Evolutionary conservation across 2,113 vertebrate genomes (phyloP).

Genomic region (Mohoua ochrocephala): DNA sequence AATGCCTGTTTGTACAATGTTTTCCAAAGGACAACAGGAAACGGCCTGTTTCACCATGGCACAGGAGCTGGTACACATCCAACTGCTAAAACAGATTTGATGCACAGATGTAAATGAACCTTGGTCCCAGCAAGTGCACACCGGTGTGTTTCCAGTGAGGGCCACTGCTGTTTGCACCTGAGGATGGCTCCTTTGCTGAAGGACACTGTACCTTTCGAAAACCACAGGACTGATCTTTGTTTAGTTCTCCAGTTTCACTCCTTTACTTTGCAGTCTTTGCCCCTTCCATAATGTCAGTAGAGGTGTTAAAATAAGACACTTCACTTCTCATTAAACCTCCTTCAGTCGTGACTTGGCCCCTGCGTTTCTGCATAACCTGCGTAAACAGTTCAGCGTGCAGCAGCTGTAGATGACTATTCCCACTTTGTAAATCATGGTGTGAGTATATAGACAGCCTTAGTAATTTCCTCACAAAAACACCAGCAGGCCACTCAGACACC

Average conservation of each 20-base stretch:
- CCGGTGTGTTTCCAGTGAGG: not conserved
- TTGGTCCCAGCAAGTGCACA: not conserved
- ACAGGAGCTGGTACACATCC: not conserved
- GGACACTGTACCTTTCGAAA: not conserved
- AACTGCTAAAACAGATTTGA: not conserved
- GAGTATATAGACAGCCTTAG: not conserved
- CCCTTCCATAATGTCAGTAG: not conserved
- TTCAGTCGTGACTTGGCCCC: not conserved
- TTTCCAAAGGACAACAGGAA: slow-evolving; percentile 15
- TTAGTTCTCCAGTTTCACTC: not conserved
- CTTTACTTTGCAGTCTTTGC: not conserved
- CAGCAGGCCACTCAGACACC: not conserved
- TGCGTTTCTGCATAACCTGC: not conserved
- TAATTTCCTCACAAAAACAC: not conserved
- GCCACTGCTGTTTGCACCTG: not conserved
- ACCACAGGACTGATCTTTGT: not conserved
- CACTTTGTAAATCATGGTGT: not conserved
- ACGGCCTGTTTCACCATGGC: not conserved
- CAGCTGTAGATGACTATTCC: not conserved
- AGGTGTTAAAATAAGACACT: not conserved
- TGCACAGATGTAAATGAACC: not conserved
- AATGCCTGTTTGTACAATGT: not conserved
- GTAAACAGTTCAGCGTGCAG: not conserved
- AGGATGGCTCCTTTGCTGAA: not conserved
- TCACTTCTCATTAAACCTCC: not conserved